These are phyloP conservation scores for Pseudocheirus occidentalis DNA, from an alignment of 2,797 vertebrate genomes.

Conservation along the genomic window DNA sequence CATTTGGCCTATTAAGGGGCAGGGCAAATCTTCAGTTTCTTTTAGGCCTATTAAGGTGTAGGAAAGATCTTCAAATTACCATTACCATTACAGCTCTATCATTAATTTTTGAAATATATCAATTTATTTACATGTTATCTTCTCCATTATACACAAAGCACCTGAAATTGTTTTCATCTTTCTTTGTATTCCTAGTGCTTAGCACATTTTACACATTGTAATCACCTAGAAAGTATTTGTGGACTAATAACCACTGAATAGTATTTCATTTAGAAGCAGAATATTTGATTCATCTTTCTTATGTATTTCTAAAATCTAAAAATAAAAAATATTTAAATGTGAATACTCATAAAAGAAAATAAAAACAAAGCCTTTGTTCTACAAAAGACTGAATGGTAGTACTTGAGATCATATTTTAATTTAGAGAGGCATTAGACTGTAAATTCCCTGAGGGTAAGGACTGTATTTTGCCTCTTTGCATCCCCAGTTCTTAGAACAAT, in stretches of 20 bases:
- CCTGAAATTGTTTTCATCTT: background rate
- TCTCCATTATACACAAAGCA: background rate
- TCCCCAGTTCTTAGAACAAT: background rate
- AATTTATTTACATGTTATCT: background rate
- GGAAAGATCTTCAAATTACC: too few species aligned
- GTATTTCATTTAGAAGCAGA: background rate
- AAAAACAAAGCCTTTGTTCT: background rate
- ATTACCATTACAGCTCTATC: background rate
- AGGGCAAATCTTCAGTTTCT: too few species aligned
- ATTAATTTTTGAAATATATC: background rate
- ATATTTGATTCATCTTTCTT: background rate
- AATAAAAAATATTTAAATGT: background rate
- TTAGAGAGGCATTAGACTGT: background rate
- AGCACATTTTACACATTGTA: background rate
- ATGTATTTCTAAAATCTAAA: constrained; percentile 22
- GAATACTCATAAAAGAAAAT: background rate
- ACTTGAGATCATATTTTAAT: background rate
- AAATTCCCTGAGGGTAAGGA: background rate
- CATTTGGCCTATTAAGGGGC: too few species aligned
- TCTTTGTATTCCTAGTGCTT: background rate
- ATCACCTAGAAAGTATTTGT: background rate
- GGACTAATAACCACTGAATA: background rate
- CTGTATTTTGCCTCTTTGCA: background rate
- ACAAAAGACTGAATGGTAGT: background rate
- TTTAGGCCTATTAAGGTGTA: too few species aligned